These are phyloP conservation scores for Phrynocephalus forsythii DNA, from an alignment of 2,797 vertebrate species.

Conservation along the genomic window DNA sequence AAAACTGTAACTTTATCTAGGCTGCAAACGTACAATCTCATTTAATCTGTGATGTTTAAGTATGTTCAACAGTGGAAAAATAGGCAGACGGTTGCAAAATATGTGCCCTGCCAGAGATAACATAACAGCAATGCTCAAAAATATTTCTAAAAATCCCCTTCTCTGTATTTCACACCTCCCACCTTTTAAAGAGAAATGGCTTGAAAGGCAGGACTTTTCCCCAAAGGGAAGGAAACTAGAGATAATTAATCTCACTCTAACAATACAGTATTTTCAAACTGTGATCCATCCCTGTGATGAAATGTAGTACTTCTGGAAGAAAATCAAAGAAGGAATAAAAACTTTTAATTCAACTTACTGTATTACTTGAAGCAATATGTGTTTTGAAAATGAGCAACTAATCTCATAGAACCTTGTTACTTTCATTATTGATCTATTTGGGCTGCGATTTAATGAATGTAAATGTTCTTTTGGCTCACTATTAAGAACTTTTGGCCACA, in stretches of 20 bases:
- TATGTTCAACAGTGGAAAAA: not conserved
- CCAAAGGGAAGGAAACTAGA: conserved; percentile 24
- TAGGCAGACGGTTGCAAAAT: conserved; percentile 46
- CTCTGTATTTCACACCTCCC: conserved; percentile 23
- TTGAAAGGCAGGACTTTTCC: not conserved
- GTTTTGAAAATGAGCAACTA: not conserved
- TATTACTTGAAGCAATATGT: not conserved
- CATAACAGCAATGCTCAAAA: conserved; percentile 45
- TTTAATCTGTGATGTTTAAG: not conserved
- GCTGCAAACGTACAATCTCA: not conserved
- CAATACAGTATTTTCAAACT: not conserved
- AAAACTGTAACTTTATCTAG: not conserved
- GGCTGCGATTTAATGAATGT: not conserved
- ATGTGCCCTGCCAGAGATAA: conserved; percentile 23
- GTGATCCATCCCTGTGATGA: not conserved
- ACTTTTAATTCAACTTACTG: not conserved
- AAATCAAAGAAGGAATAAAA: conserved; percentile 47
- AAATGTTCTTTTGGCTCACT: not conserved
- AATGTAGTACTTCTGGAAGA: conserved; percentile 25
- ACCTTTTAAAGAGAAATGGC: conserved; percentile 33
- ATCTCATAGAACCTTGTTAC: not conserved
- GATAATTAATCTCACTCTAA: conserved; percentile 16
- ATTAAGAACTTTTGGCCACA: not conserved
- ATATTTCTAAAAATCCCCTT: conserved; percentile 41
- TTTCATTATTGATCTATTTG: not conserved